A percentile compares a stretch with the other conserved stretches of the same genome.
phyloP scores from a whole-genome alignment of 2,113 vertebrate species.

The Illadopsis cleaveri region DNA sequence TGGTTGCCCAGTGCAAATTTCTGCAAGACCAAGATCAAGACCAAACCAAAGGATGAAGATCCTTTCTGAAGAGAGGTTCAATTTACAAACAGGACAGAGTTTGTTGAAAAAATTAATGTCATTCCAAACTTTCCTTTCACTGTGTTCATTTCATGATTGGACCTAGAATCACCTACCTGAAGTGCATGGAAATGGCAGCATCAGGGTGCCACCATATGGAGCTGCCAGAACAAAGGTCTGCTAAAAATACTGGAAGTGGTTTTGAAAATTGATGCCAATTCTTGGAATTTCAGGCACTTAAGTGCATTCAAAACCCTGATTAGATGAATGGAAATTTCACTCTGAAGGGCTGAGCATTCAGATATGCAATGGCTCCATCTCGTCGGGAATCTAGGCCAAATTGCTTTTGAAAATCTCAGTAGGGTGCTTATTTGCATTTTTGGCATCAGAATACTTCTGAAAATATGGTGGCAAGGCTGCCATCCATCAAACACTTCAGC shows the following conservation, averaged over 20 bases:
- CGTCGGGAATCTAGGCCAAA: constrained; percentile 44
- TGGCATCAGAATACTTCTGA: constrained; percentile 39
- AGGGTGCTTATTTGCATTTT: constrained; percentile 57
- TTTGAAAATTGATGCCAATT: constrained; percentile 48
- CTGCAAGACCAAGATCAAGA: not conserved
- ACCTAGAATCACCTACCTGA: not conserved
- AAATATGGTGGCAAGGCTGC: constrained; percentile 54
- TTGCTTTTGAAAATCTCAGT: constrained; percentile 59
- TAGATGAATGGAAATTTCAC: constrained; percentile 55
- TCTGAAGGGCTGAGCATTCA: constrained; percentile 43
- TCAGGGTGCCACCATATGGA: not conserved
- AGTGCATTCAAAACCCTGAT: constrained; percentile 31
- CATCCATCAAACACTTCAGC: constrained; percentile 60
- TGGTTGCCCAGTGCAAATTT: not conserved
- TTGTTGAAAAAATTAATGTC: not conserved
- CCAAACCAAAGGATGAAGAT: not conserved
- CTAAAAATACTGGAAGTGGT: constrained; percentile 57
- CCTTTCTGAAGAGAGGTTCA: not conserved
- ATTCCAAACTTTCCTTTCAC: not conserved
- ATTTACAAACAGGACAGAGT: not conserved
- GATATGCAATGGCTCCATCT: constrained; percentile 38
- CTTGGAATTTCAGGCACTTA: constrained; percentile 57
- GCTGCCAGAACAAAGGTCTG: constrained; percentile 37
- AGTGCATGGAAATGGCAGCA: not conserved
- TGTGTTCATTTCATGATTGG: not conserved